These are phyloP conservation scores for Crotophaga sulcirostris DNA, from an alignment of 2,113 vertebrate species.

Conservation along the genomic window DNA sequence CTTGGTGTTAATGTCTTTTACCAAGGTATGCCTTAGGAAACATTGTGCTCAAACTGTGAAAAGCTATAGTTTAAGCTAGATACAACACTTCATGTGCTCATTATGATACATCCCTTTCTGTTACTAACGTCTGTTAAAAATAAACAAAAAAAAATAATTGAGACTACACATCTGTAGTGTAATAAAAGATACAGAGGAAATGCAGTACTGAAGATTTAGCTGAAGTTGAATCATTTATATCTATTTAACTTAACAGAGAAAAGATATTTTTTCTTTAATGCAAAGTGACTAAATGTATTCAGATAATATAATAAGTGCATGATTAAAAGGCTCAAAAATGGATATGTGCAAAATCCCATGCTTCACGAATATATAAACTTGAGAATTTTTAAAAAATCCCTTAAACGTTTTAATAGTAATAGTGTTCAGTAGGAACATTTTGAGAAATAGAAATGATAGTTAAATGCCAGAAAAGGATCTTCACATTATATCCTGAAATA, in stretches of 20 bases:
- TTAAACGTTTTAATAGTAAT: background rate
- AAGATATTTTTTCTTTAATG: background rate
- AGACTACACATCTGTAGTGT: background rate
- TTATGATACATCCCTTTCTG: background rate
- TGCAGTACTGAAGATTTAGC: background rate
- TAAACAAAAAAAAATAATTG: background rate
- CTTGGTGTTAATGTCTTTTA: background rate
- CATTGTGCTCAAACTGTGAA: background rate
- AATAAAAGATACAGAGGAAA: background rate
- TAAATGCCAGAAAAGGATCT: constrained; percentile 12
- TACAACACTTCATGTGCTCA: background rate
- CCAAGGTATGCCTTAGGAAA: background rate
- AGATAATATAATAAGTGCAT: background rate
- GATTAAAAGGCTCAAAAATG: background rate
- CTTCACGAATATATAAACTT: background rate
- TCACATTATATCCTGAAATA: background rate
- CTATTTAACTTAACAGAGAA: background rate
- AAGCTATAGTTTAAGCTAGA: background rate
- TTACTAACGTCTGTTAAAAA: background rate
- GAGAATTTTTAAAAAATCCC: background rate
- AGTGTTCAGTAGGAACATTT: background rate
- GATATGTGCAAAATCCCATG: background rate
- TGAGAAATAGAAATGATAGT: background rate
- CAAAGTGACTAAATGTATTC: background rate
- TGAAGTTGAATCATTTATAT: background rate